A percentile compares a stretch with the other conserved stretches of the same genome.
phyloP scores from a whole-genome alignment of 2,113 vertebrate species.

The Gavialis gangeticus region DNA sequence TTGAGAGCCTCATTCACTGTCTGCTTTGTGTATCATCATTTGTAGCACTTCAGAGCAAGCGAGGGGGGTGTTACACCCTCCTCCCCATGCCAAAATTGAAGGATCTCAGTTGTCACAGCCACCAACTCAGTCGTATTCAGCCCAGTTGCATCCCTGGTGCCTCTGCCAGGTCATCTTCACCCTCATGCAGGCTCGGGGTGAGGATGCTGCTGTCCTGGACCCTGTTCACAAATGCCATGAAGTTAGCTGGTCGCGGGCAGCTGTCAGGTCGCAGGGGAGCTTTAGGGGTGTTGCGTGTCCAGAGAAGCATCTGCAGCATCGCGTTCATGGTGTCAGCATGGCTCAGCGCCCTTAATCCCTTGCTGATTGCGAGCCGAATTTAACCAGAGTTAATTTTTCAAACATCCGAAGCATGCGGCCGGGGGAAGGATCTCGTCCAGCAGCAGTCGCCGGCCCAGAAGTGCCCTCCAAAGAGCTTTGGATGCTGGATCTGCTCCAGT shows the following conservation, averaged over 20 bases:
- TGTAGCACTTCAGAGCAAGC: no score
- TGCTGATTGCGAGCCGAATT: not conserved
- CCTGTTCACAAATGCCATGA: not conserved
- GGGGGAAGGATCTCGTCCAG: not conserved
- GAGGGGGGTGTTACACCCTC: no score
- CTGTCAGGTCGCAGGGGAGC: no score
- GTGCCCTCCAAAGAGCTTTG: not conserved
- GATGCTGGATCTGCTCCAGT: not conserved
- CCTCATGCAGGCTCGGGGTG: no score
- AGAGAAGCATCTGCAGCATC: not conserved
- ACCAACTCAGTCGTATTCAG: no score
- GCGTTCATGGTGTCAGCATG: no score
- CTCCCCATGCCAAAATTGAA: no score
- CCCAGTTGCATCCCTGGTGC: no score
- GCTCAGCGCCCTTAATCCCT: not conserved
- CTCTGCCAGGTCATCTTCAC: no score
- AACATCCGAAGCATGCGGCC: not conserved
- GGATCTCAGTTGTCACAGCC: no score
- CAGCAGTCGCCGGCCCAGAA: not conserved
- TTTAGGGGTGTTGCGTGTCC: not conserved
- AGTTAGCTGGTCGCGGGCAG: not conserved
- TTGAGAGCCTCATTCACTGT: not conserved
- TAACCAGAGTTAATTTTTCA: not conserved
- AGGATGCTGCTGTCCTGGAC: not conserved
- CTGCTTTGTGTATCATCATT: no score